Evolutionary conservation across 2,888 invertebrate species (phyloP).

Genomic region (Coenonympha arcania): DNA sequence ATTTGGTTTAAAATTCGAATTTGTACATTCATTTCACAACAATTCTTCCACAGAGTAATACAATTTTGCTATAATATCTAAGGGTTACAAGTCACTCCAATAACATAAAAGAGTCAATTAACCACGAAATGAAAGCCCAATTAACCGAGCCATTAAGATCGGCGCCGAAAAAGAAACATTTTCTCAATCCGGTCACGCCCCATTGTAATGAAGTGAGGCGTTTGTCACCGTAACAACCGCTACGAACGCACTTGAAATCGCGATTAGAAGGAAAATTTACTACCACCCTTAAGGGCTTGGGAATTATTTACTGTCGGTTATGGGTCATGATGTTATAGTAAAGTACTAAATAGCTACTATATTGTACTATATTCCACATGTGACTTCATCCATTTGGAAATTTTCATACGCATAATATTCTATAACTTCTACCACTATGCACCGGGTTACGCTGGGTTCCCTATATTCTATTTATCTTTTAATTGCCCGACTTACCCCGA

Average conservation of each 20-base stretch:
- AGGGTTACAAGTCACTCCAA: neutral
- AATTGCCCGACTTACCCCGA: too few relatives aligned
- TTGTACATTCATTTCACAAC: too few relatives aligned
- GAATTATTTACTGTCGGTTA: neutral
- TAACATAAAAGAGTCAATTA: neutral
- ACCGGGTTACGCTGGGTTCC: too few relatives aligned
- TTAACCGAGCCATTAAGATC: conserved; percentile 38
- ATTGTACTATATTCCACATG: too few relatives aligned
- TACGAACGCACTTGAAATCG: conserved; percentile 58
- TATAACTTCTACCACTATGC: too few relatives aligned
- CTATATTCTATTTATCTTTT: too few relatives aligned
- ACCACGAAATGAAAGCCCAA: conserved; percentile 8
- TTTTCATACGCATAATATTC: too few relatives aligned
- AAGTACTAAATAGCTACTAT: too few relatives aligned
- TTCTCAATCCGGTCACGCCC: conserved; percentile 59
- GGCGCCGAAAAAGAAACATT: conserved; percentile 36
- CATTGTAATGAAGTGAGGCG: conserved; percentile 60
- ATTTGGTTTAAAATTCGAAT: too few relatives aligned
- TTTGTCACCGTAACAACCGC: conserved; percentile 61
- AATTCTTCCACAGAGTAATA: too few relatives aligned
- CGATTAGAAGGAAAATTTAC: conserved; percentile 63
- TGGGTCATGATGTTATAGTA: neutral
- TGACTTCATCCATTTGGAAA: too few relatives aligned
- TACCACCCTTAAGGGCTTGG: conserved; percentile 30
- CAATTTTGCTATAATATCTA: too few relatives aligned